phyloP scores from a whole-genome alignment of 2,797 vertebrate species.

The Melanotaenia nigrans region DNA sequence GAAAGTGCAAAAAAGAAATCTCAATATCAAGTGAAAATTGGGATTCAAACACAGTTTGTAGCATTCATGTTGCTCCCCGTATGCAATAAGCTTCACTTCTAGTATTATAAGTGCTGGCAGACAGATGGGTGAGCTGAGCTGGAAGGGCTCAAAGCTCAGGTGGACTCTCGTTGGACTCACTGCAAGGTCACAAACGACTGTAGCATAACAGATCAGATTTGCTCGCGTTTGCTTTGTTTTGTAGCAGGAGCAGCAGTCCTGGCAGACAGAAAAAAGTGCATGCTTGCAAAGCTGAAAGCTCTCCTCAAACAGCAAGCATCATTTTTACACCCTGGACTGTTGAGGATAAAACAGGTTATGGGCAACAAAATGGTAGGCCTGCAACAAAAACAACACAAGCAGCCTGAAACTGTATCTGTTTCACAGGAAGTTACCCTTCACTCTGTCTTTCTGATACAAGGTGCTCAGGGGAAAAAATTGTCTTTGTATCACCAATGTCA shows the following conservation, averaged over 20 bases:
- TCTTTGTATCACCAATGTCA: background rate
- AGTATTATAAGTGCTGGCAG: constrained; percentile 52
- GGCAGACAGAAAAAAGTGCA: constrained; percentile 21
- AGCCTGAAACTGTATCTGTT: constrained; percentile 16
- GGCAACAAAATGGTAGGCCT: constrained; percentile 42
- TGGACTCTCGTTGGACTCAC: constrained; percentile 46
- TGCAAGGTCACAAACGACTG: constrained; percentile 75
- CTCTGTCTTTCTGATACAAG: background rate
- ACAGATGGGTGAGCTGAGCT: constrained; percentile 77
- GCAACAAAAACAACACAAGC: constrained; percentile 32
- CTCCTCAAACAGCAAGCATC: background rate
- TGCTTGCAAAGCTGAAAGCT: constrained; percentile 24
- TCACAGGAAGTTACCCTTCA: constrained; percentile 31
- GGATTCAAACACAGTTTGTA: background rate
- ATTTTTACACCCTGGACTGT: constrained; percentile 10
- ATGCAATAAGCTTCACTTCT: constrained; percentile 62
- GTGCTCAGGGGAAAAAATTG: background rate
- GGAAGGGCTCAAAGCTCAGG: constrained; percentile 75
- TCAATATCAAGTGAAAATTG: constrained; percentile 10
- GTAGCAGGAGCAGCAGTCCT: constrained; percentile 18
- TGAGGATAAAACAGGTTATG: constrained; percentile 28
- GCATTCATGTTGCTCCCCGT: constrained; percentile 24
- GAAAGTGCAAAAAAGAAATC: constrained; percentile 8
- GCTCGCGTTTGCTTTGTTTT: constrained; percentile 40
- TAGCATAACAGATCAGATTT: constrained; percentile 64